Base-by-base conservation (phyloP, 2,113 vertebrate genomes). In the Geococcyx californianus region DNA sequence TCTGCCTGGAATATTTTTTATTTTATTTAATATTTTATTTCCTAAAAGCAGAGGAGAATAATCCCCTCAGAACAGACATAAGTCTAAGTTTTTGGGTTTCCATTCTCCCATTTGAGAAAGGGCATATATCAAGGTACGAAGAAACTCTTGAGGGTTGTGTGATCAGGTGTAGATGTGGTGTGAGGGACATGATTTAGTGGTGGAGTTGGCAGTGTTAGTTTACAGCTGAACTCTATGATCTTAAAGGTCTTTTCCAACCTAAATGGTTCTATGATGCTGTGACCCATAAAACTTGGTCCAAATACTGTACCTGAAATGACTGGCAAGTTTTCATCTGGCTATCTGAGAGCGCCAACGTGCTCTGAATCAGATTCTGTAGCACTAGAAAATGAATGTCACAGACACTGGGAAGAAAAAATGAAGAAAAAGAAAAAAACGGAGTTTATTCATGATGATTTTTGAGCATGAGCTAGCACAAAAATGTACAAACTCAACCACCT, bases 341-440 rank as follows among this genome's bases (percentile, higher is more conserved):
- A 97, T 99, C 99, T 8, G 98, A 99, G 93, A 99, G 99, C 59
- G 98, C 99, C 97, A 99, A 72, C 0, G 99, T 99, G 95, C 99
- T 99, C 97, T 99, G 99, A 96, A 99, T 99, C 94, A 99, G 93
- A 94, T 99, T 99, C 93, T 99, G 98, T 11, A 99, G 97, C 84
- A 99, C 99, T 12, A 99, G 97, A 33, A 97, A 95, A 92, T 99
- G 98, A 89, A 99, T 98, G 92, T 99, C 99, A 6, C 98, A 98
- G 45, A 97, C 86, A 84, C 99, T 99, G 97, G 47, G 94, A 97
- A 28, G 70, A 72, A 94, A 44, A 79, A 10, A n/a, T n/a, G n/a
- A n/a, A n/a, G n/a, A 42, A 7, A 15, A 9, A 26, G 26, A 18
- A 17, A 21, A 6, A n/a, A 9, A 20, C 25, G 14, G 1, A 3